A percentile compares a stretch with the other conserved stretches of the same genome.
Conservation (phyloP, 2,888 invertebrate species). For the Polydrusus cervinus region DNA sequence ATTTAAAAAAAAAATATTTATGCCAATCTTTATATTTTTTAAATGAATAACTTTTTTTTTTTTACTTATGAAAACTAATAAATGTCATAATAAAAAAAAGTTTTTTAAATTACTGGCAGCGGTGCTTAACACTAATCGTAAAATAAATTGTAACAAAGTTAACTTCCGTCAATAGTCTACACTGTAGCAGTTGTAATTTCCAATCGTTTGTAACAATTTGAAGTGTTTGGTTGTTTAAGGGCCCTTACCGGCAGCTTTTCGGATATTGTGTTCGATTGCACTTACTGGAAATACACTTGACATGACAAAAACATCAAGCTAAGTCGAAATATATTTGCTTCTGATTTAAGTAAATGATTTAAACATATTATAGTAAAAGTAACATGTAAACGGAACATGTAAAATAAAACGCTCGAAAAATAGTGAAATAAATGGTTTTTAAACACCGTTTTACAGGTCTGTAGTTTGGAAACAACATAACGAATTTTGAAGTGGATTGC, state of each 20-base stretch:
- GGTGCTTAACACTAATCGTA: background rate
- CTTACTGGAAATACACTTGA: constrained; percentile 43
- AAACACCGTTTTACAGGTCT: too few relatives aligned
- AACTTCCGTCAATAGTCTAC: background rate
- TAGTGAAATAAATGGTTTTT: too few relatives aligned
- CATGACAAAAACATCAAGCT: background rate
- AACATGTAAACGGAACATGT: too few relatives aligned
- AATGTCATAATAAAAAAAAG: too few relatives aligned
- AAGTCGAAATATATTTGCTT: background rate
- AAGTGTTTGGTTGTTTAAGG: constrained; percentile 34
- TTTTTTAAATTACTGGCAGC: too few relatives aligned
- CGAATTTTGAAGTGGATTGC: too few relatives aligned
- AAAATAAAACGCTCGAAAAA: too few relatives aligned
- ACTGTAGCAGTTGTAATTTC: constrained; percentile 38
- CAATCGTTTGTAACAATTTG: constrained; percentile 43
- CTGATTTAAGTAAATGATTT: background rate
- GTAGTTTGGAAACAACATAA: too few relatives aligned
- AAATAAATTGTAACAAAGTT: constrained; percentile 14
- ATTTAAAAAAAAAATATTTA: too few relatives aligned
- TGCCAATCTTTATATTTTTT: too few relatives aligned
- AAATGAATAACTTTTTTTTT: background rate
- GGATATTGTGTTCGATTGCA: constrained; percentile 34
- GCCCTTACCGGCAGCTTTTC: constrained; percentile 30
- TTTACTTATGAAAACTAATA: too few relatives aligned
- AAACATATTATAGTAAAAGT: background rate